Evolutionary conservation across 2,888 invertebrate genomes (phyloP).

Genomic region (Eurytoma californica): DNA sequence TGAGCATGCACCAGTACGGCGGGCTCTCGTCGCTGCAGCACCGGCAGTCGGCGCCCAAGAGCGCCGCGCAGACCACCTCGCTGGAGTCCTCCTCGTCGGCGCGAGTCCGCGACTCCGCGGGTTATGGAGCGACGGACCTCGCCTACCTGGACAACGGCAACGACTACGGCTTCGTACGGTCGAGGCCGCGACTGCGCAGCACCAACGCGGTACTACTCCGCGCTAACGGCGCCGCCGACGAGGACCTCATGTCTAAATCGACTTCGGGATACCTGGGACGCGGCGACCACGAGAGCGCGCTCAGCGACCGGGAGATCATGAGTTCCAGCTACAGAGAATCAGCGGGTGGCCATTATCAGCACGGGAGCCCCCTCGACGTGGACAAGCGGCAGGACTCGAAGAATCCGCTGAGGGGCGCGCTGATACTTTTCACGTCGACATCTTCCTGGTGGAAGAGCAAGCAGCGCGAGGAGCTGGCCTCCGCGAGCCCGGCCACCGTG

Average conservation of each 20-base stretch:
- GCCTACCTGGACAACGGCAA: constrained; percentile 60
- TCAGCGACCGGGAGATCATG: constrained; percentile 64
- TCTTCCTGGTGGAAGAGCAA: constrained; percentile 73
- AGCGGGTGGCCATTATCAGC: constrained; percentile 35
- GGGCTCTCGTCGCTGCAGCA: constrained; percentile 59
- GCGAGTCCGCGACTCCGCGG: constrained; percentile 42
- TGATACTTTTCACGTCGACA: constrained; percentile 71
- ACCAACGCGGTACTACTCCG: constrained; percentile 67
- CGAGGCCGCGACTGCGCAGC: constrained; percentile 69
- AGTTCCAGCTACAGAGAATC: constrained; percentile 60
- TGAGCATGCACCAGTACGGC: constrained; percentile 61
- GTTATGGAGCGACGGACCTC: constrained; percentile 49
- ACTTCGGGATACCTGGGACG: constrained; percentile 25
- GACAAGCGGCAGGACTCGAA: constrained; percentile 64
- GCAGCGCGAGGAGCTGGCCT: constrained; percentile 67
- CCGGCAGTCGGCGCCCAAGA: constrained; percentile 33
- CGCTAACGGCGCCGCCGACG: constrained; percentile 61
- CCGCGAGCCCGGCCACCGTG: neutral
- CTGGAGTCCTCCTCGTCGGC: neutral
- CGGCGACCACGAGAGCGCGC: constrained; percentile 63
- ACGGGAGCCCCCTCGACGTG: constrained; percentile 50
- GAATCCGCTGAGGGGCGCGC: constrained; percentile 69
- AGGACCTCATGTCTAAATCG: constrained; percentile 56
- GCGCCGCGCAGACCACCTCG: neutral
- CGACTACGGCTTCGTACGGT: constrained; percentile 72